Evolutionary conservation across 2,797 vertebrate species (phyloP).

Genomic region (Dromococcyx pavoninus): DNA sequence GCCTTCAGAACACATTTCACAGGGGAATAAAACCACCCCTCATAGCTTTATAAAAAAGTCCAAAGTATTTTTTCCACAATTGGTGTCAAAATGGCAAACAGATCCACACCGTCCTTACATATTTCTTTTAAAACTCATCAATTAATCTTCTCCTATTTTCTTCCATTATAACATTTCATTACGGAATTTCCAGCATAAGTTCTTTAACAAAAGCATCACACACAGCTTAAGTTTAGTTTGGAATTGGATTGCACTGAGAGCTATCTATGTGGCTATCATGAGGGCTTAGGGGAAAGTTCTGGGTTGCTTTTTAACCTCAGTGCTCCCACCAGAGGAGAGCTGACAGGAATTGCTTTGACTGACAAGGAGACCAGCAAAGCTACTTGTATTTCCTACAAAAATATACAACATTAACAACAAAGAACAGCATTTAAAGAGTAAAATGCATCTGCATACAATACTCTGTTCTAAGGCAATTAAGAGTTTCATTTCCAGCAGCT

Average conservation of each 20-base stretch:
- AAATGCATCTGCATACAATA: conserved; percentile 54
- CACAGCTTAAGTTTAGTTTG: not conserved
- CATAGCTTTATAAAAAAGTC: not conserved
- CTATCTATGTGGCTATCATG: not conserved
- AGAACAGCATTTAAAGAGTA: conserved; percentile 25
- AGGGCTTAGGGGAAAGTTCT: not conserved
- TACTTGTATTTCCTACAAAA: not conserved
- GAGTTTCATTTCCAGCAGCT: conserved; percentile 65
- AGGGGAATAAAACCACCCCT: accelerated
- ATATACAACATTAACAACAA: not conserved
- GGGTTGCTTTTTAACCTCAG: not conserved
- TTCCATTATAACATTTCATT: not conserved
- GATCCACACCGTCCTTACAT: not conserved
- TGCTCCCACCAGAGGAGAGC: not conserved
- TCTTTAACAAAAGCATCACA: not conserved
- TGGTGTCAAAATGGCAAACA: not conserved
- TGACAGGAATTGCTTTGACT: not conserved
- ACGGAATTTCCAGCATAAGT: not conserved
- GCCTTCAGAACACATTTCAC: not conserved
- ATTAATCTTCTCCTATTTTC: not conserved
- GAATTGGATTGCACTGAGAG: not conserved
- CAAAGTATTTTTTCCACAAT: not conserved
- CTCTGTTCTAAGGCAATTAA: conserved; percentile 52
- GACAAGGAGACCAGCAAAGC: not conserved
- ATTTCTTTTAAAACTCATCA: not conserved